Percentiles rank a stretch among this genome's conserved stretches.
Evolutionary conservation across 2,888 invertebrate genomes (phyloP).

Genomic region (Schizaphis graminum): DNA sequence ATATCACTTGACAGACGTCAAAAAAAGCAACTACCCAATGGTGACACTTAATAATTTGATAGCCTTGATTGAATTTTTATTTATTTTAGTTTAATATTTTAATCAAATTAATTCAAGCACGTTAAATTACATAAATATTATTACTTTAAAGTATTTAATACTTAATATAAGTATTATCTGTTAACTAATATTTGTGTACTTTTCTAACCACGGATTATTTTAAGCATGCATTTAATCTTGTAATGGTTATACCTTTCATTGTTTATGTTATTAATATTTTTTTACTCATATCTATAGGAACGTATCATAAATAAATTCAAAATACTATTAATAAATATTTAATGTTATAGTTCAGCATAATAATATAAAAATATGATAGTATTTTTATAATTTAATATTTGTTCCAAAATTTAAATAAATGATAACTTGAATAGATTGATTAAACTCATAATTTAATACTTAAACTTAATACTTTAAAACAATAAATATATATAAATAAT

Average conservation of each 20-base stretch:
- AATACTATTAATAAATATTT: not conserved
- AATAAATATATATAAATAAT: not conserved
- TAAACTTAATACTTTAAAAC: not conserved
- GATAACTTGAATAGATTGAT: not conserved
- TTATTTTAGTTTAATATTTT: not conserved
- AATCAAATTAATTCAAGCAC: not conserved
- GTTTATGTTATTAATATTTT: not conserved
- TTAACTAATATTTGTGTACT: not conserved
- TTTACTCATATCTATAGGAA: not conserved
- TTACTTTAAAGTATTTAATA: not conserved
- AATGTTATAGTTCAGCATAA: not conserved
- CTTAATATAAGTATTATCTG: no score
- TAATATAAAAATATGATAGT: not conserved
- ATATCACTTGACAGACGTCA: not conserved
- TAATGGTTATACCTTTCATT: not conserved
- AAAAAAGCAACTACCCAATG: no score
- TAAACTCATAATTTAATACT: not conserved
- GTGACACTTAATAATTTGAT: not conserved
- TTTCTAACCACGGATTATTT: not conserved
- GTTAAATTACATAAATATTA: not conserved
- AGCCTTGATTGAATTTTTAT: not conserved
- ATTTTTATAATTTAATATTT: not conserved
- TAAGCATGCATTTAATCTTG: no score
- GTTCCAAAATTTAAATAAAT: not conserved
- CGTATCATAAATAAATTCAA: not conserved